These are phyloP conservation scores for Chirona hameri DNA, from an alignment of 2,888 invertebrate species.

Conservation along the genomic window DNA sequence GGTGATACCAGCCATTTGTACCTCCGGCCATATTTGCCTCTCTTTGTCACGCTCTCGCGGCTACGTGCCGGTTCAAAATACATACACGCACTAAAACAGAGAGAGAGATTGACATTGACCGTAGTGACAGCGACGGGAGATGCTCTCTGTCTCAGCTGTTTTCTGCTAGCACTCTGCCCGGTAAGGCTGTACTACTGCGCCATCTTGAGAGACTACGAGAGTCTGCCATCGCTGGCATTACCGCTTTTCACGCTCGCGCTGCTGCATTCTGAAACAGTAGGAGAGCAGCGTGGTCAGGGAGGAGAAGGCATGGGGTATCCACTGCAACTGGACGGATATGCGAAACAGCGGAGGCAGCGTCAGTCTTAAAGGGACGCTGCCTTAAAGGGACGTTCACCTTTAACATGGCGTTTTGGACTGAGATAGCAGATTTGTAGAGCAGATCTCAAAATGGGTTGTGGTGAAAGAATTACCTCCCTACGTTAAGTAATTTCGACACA, in stretches of 20 bases:
- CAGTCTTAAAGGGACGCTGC: too few relatives aligned
- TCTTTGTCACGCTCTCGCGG: background rate
- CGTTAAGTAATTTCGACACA: too few relatives aligned
- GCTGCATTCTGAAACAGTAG: background rate
- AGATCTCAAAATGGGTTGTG: too few relatives aligned
- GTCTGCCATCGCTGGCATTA: background rate
- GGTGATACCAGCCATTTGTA: background rate
- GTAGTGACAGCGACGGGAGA: background rate
- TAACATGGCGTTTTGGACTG: too few relatives aligned
- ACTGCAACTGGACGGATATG: too few relatives aligned
- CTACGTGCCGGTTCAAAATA: background rate
- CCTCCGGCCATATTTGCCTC: background rate
- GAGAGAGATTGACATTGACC: background rate
- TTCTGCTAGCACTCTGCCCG: too few relatives aligned
- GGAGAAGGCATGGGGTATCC: too few relatives aligned
- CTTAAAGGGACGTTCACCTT: too few relatives aligned
- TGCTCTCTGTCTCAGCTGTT: background rate
- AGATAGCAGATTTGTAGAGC: too few relatives aligned
- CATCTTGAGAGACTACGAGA: background rate
- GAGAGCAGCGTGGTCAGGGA: background rate
- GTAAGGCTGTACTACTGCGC: background rate
- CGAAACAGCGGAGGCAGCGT: too few relatives aligned
- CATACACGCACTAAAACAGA: background rate
- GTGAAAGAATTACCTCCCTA: too few relatives aligned
- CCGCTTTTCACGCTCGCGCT: slow-evolving; percentile 6